Conservation (phyloP, 2,888 invertebrate species). For the Protophormia terraenovae region DNA sequence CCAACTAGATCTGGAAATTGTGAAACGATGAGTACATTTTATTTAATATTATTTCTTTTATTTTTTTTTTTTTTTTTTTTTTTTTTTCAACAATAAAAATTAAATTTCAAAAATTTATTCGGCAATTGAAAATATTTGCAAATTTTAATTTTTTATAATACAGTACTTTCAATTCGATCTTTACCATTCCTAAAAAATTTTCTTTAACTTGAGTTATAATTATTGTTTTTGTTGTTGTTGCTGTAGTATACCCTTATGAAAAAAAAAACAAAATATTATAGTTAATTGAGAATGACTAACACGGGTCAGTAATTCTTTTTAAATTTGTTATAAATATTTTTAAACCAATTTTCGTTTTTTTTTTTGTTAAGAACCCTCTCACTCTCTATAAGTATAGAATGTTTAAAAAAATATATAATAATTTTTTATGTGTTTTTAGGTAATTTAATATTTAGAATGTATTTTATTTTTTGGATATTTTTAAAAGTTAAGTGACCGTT, state of each 20-base stretch:
- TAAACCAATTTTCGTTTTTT: slow-evolving; percentile 23
- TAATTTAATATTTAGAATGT: slow-evolving; percentile 64
- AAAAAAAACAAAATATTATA: slow-evolving; percentile 26
- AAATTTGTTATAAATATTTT: not conserved
- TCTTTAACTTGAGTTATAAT: not conserved
- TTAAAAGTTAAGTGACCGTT: slow-evolving; percentile 50
- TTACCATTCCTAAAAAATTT: not conserved
- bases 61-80: too few species aligned
- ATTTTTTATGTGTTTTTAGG: slow-evolving; percentile 5
- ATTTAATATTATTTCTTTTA: too few species aligned
- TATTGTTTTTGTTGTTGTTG: not conserved
- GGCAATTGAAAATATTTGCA: too few species aligned
- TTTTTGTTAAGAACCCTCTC: slow-evolving; percentile 41
- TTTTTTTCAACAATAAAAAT: too few species aligned
- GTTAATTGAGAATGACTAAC: slow-evolving; percentile 65
- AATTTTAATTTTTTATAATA: too few species aligned
- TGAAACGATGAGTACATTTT: too few species aligned
- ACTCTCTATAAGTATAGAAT: slow-evolving; percentile 27
- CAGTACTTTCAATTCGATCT: not conserved
- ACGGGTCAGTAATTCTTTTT: slow-evolving; percentile 52
- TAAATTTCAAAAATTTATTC: too few species aligned
- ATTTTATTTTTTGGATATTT: slow-evolving; percentile 4
- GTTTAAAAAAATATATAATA: slow-evolving; percentile 10
- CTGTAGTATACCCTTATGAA: slow-evolving; percentile 44
- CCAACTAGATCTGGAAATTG: too few species aligned